Evolutionary conservation across 2,888 invertebrate species (phyloP).

Genomic region (Pachliopta kotzebuea): DNA sequence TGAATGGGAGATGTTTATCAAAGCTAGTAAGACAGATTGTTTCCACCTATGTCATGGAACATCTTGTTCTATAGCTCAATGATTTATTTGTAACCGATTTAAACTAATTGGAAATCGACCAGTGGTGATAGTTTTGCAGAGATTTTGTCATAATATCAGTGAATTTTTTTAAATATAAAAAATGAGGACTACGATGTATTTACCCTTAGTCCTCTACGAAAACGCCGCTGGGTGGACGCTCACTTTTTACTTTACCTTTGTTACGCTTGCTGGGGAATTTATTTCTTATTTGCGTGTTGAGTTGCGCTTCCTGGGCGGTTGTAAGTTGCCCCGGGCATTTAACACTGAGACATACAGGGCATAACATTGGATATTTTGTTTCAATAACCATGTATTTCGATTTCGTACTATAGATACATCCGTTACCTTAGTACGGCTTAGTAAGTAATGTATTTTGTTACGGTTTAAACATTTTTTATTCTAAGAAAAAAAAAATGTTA

Average conservation of each 20-base stretch:
- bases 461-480: no score
- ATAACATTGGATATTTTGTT: not conserved
- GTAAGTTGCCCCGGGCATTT: conserved; percentile 61
- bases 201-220: conserved; percentile 47
- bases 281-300: conserved; percentile 78
- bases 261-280: conserved; percentile 78
- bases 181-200: not conserved
- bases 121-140: not conserved
- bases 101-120: conserved; percentile 30
- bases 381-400: not conserved
- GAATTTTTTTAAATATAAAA: not conserved
- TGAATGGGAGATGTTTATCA: conserved; percentile 61
- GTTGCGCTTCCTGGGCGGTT: conserved; percentile 78
- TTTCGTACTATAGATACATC: not conserved
- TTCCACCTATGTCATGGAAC: conserved; percentile 60
- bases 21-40: conserved; percentile 68
- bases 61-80: conserved; percentile 44
- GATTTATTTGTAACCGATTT: conserved; percentile 45
- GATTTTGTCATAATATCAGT: not conserved
- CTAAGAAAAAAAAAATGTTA: no score
- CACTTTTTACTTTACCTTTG: conserved; percentile 78
- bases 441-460: not conserved
- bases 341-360: conserved; percentile 37
- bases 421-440: not conserved
- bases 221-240: conserved; percentile 60